phyloP scores from a whole-genome alignment of 2,797 vertebrate species.

The Lepilemur septentrionalis region DNA sequence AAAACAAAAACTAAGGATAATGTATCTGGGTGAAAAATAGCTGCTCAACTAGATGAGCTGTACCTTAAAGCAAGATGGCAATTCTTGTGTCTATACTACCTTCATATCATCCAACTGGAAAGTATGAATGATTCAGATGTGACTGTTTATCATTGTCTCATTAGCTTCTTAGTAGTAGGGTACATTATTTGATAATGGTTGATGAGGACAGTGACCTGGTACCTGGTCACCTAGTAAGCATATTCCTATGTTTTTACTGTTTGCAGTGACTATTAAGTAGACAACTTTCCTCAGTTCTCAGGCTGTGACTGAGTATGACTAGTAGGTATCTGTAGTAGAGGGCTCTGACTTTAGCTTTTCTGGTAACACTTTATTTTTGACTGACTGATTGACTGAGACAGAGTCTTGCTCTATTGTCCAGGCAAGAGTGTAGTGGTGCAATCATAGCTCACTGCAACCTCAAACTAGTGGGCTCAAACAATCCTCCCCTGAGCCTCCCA shows the following conservation, averaged over 20 bases:
- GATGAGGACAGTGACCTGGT: neutral
- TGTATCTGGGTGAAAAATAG: neutral
- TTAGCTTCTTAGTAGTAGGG: neutral
- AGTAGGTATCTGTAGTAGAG: neutral
- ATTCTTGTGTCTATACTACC: neutral
- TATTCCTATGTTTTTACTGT: neutral
- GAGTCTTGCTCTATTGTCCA: neutral
- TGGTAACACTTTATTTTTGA: neutral
- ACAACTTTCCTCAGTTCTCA: neutral
- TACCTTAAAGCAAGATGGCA: neutral
- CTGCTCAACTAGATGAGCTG: neutral
- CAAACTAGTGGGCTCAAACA: neutral
- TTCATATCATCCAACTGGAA: neutral
- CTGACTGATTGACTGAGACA: neutral
- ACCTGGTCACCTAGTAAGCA: neutral
- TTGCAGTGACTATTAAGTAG: neutral
- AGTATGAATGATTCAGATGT: neutral
- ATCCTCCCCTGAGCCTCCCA: neutral
- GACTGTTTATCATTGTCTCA: neutral
- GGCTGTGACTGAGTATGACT: neutral
- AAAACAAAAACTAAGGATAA: neutral
- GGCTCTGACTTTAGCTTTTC: neutral
- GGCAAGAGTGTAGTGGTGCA: neutral
- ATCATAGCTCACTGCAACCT: neutral
- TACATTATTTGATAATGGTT: neutral